Base-by-base conservation (phyloP, 2,113 vertebrate genomes). In the Corvus cornix region DNA sequence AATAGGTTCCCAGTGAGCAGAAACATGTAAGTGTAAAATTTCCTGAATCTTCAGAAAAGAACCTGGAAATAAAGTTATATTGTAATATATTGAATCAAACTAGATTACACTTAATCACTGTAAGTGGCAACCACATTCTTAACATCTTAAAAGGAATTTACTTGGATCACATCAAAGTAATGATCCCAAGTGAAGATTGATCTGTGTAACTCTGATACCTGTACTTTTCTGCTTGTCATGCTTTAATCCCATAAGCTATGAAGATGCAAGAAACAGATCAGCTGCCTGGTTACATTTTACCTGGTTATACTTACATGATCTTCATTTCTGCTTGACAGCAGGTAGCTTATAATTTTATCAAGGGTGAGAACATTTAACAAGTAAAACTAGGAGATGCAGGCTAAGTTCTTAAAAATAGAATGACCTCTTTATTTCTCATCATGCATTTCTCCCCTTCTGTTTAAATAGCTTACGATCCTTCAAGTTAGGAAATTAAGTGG, bases 181-280 rank as follows among this genome's bases (percentile, higher is more conserved):
- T 75, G 80, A 95, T 89, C 62, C 62, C 59, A 95, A 96, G 96
- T 96, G 87, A 96, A 92, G 89, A 94, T 23, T 97, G 80, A 95
- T 93, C 73, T 83, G 53, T 92, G 17, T 63, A 51, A 84, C 49
- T 77, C 24, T 87, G 49, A 89, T 88, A 51, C 67, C 33, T 66
- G 23, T 55, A 69, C 59, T 64, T 96, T 88, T 72, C 68, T 92
- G 20, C 80, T 81, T 96, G 74, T 75, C 90, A 78, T 80, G 31
- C 16, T 91, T 83, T 87, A 93, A 91, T 96, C 74, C 75, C 69
- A n/a, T 84, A 95, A 95, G 2, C 59, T 80, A 70, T 55, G 35
- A 91, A 77, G 74, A 90, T 89, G 56, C 60, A 94, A 33, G 84
- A 69, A 96, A 81, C 27, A 89, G 20, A 93, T 95, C 55, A 83